Base-by-base conservation (phyloP, 2,888 invertebrate genomes). In the Drosophila vallismaia region DNA sequence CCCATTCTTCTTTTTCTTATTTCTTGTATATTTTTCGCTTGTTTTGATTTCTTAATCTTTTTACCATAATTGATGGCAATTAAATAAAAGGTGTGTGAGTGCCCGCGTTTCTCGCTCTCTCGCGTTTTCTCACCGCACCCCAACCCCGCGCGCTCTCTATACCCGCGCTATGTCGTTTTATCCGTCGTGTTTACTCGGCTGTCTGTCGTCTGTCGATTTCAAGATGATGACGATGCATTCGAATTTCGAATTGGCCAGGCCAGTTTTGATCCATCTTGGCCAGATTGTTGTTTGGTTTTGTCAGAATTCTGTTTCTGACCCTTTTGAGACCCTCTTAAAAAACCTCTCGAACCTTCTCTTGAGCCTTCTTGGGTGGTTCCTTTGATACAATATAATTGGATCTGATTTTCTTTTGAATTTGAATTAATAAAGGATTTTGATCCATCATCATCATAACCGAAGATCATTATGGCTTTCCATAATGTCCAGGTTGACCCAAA, bases 11-110 rank as follows among this genome's bases (percentile, higher is more conserved):
- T 74, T 82, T 78, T 82, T 74, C 70, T 74, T 77, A 72, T 86
- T 5, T 86, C 70, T 68, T 82, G 60, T 77, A 77, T 77, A 74
- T 74, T 85, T 79, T 88, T 75, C 69, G 86, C 77, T 88, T 86
- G 79, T 88, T 89, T 88, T 88, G 84, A 88, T 88, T 88, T 88
- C 88, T 88, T 88, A 86, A 89, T 88, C 85, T 84, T 86, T 89
- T 89, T 79, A 82, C 81, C 89, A 78, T 87, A 87, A 86, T 88
- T 86, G 88, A 87, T 86, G 86, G 85, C 88, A 88, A 86, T 86
- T 86, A 88, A 88, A 79, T 81, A 76, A 85, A 86, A 85, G 88
- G 86, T 86, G 77, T 88, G 83, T 76, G 79, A 74, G 82, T 82
- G 82, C 73, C 72, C 71, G 75, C 71, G 46, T 46, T 44, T 54